Evolutionary conservation across 2,113 vertebrate species (phyloP), one percentile per base, ranked within the genome.

Genomic region (Oxyura jamaicensis): DNA sequence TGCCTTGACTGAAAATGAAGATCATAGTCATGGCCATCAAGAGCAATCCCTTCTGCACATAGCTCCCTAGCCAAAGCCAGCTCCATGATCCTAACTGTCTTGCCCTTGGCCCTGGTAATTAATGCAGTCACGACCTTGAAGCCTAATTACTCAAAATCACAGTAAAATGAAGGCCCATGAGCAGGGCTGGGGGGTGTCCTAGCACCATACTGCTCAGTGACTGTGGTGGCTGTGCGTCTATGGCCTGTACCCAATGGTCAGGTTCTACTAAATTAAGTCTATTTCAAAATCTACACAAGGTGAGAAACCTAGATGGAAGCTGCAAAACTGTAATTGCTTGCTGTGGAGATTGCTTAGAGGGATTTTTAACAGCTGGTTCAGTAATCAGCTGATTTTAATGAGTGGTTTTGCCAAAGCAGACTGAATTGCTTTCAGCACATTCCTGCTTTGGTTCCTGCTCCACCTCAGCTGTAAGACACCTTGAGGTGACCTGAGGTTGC

Each of bases 371-470:
- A 96, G 62, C 88, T 94, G 59, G 35, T 71, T 83, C 0, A 0
- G 69, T 75, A 90, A 88, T 83, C 85, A 93, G 82, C 72, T 93
- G 90, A 86, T 88, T 83, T 68, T 65, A 85, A 53, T 86, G 58
- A 7, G 3, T 36, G 35, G 33, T 56, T 93, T 87, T 96, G 85
- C 86, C 85, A 91, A 88, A 86, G 63, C 53, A 83, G 79, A 79
- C 21, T 60, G 59, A 66, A 76, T 91, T 88, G 82, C 72, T 96
- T 85, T 50, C 79, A 91, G 85, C 85, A 73, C 75, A 62, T 91
- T 95, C 67, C 82, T 87, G 60, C 31, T 62, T 48, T 74, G 14
- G 52, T 77, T 81, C 80, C 86, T 72, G 44, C 59, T 77, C 65
- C 36, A 26, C 50, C 78, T 82, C 36, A 67, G 69, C 60, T 36